Evolutionary conservation across 2,797 vertebrate species (phyloP).

Genomic region (Perdix hodgsoniae): DNA sequence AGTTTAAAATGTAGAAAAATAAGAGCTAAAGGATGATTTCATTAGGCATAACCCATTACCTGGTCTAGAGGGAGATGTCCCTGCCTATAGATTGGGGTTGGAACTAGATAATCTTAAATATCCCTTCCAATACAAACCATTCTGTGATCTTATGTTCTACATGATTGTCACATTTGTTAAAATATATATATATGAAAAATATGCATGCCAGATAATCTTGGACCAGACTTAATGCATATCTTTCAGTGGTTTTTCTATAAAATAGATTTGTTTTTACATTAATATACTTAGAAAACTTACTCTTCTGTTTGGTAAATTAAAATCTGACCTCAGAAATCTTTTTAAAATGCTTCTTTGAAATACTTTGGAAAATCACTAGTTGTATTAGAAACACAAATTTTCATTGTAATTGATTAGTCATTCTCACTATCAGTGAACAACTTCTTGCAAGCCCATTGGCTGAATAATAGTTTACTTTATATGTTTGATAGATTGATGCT

Average conservation of each 20-base stretch:
- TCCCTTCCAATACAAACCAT: too few relatives aligned
- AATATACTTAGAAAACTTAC: not conserved
- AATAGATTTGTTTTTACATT: not conserved
- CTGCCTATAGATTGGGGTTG: too few relatives aligned
- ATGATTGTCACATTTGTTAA: not conserved
- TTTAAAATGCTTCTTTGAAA: not conserved
- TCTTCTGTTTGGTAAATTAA: not conserved
- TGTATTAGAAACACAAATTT: not conserved
- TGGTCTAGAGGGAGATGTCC: too few relatives aligned
- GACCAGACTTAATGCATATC: not conserved
- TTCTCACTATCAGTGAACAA: not conserved
- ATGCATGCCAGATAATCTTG: not conserved
- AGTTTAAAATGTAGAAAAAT: not conserved
- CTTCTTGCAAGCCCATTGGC: not conserved
- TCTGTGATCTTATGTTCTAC: not conserved
- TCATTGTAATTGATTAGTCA: not conserved
- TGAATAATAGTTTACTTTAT: conserved; percentile 16
- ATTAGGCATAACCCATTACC: not conserved
- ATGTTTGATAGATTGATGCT: not conserved
- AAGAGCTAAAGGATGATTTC: not conserved
- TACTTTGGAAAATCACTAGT: not conserved
- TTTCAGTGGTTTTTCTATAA: not conserved
- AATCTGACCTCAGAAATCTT: not conserved
- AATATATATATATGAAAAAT: too few relatives aligned
- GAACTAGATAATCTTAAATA: too few relatives aligned